Evolutionary conservation across 1,140 invertebrate species (phyloP).

Genomic region (Drosophila biarmipes): DNA sequence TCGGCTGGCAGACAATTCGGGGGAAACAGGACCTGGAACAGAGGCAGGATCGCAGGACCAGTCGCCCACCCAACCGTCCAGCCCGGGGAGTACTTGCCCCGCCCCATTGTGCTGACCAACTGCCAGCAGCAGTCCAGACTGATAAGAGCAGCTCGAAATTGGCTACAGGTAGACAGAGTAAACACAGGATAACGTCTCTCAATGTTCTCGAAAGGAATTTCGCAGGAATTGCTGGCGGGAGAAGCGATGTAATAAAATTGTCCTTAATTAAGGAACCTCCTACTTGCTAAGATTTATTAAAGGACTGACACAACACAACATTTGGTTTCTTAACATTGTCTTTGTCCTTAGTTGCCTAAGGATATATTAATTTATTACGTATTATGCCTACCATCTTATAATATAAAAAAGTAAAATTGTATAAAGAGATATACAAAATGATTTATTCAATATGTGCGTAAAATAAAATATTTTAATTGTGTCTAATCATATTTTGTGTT

Average conservation of each 20-base stretch:
- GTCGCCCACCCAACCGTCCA: neutral
- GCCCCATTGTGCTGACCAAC: constrained; percentile 64
- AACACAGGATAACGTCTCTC: constrained; percentile 37
- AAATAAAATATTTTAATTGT: too few species aligned
- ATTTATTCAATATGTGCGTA: too few species aligned
- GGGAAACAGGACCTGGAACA: constrained; percentile 6
- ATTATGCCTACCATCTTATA: too few species aligned
- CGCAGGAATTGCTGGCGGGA: constrained; percentile 4
- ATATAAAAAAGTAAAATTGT: too few species aligned
- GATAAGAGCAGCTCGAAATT: constrained; percentile 67
- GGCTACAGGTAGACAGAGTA: constrained; percentile 72
- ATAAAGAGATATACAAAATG: too few species aligned
- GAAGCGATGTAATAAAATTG: neutral
- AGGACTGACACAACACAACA: too few species aligned
- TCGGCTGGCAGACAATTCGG: constrained; percentile 4
- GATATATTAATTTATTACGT: too few species aligned
- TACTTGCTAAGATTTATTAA: too few species aligned
- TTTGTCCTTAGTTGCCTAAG: too few species aligned
- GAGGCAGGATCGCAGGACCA: constrained; percentile 7
- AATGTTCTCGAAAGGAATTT: constrained; percentile 42
- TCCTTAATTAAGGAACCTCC: constrained; percentile 9
- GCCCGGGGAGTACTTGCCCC: constrained; percentile 9
- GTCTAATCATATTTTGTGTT: too few species aligned
- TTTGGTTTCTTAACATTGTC: too few species aligned
- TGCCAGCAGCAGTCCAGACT: constrained; percentile 63